A percentile compares a stretch with the other conserved stretches of the same genome.
These are phyloP conservation scores for Dione juno DNA, from an alignment of 2,888 invertebrate genomes.

Conservation along the genomic window DNA sequence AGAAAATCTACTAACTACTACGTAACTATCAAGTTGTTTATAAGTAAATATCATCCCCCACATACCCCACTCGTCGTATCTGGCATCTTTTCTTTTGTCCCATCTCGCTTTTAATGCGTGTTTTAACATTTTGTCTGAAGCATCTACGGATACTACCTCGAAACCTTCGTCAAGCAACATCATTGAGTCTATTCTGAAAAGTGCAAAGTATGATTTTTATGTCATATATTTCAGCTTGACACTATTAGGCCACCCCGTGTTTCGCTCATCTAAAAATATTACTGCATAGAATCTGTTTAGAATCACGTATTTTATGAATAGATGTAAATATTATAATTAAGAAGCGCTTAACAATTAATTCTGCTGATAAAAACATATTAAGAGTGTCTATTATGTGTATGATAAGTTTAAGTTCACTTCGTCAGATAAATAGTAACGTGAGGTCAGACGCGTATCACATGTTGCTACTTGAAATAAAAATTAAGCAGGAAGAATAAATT, in stretches of 20 bases:
- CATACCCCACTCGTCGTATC: constrained; percentile 93
- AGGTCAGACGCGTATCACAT: constrained; percentile 27
- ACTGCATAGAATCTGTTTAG: not conserved
- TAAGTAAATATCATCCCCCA: no score
- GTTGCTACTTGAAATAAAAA: constrained; percentile 10
- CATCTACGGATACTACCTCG: constrained; percentile 92
- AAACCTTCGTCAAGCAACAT: constrained; percentile 95
- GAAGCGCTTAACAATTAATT: not conserved
- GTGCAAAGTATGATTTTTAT: not conserved
- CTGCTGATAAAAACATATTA: constrained; percentile 13
- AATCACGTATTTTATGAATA: not conserved
- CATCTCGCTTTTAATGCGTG: constrained; percentile 93
- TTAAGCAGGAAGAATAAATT: not conserved
- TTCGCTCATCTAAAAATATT: no score
- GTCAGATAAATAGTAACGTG: constrained; percentile 21
- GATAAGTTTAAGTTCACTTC: constrained; percentile 17
- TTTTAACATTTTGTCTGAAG: constrained; percentile 96
- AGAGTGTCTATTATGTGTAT: not conserved
- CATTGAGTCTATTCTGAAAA: constrained; percentile 91
- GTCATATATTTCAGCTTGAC: no score
- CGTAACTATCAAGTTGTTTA: no score
- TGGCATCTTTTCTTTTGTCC: constrained; percentile 89
- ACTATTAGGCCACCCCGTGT: no score
- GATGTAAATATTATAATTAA: not conserved
- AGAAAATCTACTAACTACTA: no score